Conservation (phyloP, 2,797 vertebrate species). For the Nannoperca obscura region DNA sequence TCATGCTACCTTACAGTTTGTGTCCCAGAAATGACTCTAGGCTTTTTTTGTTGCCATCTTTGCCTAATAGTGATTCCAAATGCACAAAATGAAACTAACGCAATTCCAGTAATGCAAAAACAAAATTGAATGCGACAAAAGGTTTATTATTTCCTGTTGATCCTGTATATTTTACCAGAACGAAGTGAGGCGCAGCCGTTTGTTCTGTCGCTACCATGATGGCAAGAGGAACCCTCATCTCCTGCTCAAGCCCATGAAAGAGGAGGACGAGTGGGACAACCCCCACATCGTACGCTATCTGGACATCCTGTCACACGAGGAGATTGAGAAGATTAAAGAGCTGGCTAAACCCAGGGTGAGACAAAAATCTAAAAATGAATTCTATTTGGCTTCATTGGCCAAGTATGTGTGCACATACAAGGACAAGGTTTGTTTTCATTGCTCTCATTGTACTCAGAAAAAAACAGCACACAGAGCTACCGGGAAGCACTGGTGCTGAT, state of each 20-base stretch:
- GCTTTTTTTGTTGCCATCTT: too few species aligned
- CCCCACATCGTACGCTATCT: slow-evolving; percentile 96
- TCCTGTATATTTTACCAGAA: slow-evolving; percentile 79
- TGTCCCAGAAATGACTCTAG: too few species aligned
- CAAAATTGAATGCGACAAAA: neutral
- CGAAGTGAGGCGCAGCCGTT: slow-evolving; percentile 87
- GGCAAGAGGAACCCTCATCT: slow-evolving; percentile 90
- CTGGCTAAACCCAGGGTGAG: slow-evolving; percentile 95
- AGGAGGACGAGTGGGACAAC: slow-evolving; percentile 98
- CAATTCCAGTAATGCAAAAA: too few species aligned
- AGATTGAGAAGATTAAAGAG: slow-evolving; percentile 94
- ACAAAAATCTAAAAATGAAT: neutral
- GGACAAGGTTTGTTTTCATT: too few species aligned
- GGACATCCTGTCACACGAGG: slow-evolving; percentile 88
- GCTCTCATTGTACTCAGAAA: too few species aligned
- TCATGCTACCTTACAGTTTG: too few species aligned
- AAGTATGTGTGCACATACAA: too few species aligned
- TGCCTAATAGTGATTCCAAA: too few species aligned
- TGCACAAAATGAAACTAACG: too few species aligned
- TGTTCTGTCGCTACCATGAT: slow-evolving; percentile 93
- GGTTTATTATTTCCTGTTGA: neutral
- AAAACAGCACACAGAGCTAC: too few species aligned
- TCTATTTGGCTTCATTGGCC: too few species aligned
- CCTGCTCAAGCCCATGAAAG: slow-evolving; percentile 91
- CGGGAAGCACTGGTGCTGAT: too few species aligned